Evolutionary conservation across 2,797 vertebrate genomes (phyloP).

Genomic region (Poecilia velifera): DNA sequence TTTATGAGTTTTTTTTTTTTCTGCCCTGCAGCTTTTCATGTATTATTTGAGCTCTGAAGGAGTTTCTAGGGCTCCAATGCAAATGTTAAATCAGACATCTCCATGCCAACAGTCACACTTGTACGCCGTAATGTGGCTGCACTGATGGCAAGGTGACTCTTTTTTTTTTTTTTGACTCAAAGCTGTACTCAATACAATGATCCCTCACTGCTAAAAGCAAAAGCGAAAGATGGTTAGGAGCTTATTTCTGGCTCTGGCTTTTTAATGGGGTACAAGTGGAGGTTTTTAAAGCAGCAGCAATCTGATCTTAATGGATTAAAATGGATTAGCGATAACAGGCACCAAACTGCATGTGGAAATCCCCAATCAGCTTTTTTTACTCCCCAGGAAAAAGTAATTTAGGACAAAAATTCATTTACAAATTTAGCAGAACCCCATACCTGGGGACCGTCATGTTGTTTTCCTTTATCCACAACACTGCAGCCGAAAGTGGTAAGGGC

Average conservation of each 20-base stretch:
- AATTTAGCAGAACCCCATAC: background rate
- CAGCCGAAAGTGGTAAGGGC: background rate
- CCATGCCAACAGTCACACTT: conserved; percentile 3
- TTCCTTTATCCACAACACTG: background rate
- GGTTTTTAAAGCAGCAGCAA: background rate
- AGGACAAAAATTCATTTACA: background rate
- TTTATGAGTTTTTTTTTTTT: background rate
- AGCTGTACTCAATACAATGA: background rate
- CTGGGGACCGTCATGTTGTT: background rate
- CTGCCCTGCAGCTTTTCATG: background rate
- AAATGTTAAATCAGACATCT: conserved; percentile 4
- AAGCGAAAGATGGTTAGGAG: background rate
- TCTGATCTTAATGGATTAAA: background rate
- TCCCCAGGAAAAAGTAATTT: background rate
- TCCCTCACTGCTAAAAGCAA: background rate
- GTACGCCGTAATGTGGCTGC: background rate
- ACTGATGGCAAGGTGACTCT: conserved; percentile 3
- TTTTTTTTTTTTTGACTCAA: background rate
- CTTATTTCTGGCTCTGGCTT: conserved; percentile 4
- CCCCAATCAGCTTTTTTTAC: background rate
- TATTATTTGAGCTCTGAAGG: background rate
- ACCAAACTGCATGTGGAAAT: conserved; percentile 4
- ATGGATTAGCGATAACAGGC: background rate
- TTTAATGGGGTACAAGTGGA: background rate
- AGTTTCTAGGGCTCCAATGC: background rate